Evolutionary conservation across 2,797 vertebrate species (phyloP).

Genomic region (Neoniphon sammara): DNA sequence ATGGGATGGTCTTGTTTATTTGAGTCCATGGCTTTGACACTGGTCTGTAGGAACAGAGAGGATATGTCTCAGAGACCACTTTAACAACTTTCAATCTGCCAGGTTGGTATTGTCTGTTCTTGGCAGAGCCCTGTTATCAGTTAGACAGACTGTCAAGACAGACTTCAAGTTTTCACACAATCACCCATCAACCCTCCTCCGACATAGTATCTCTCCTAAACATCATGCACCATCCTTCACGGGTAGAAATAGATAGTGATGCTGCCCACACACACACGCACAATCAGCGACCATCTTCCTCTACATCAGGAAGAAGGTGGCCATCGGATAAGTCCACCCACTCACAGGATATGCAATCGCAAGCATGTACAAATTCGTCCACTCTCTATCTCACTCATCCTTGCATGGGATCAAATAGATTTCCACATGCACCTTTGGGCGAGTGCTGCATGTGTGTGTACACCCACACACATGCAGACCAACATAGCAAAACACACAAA

Average conservation of each 20-base stretch:
- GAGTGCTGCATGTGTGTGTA: slow-evolving; percentile 41
- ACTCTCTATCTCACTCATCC: slow-evolving; percentile 62
- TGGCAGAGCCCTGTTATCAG: slow-evolving; percentile 63
- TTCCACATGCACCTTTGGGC: slow-evolving; percentile 66
- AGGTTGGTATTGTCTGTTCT: slow-evolving; percentile 55
- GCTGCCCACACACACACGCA: slow-evolving; percentile 66
- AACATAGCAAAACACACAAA: slow-evolving; percentile 49
- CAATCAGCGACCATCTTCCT: slow-evolving; percentile 75
- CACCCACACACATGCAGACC: slow-evolving; percentile 61
- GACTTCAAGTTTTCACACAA: slow-evolving; percentile 64
- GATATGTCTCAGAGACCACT: slow-evolving; percentile 42
- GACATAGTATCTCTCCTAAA: slow-evolving; percentile 63
- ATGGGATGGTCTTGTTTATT: slow-evolving; percentile 29
- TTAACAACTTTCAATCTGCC: slow-evolving; percentile 62
- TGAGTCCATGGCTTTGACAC: slow-evolving; percentile 25
- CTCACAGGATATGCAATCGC: slow-evolving; percentile 77
- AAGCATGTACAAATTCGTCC: slow-evolving; percentile 65
- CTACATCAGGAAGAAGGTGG: slow-evolving; percentile 75
- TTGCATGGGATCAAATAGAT: slow-evolving; percentile 59
- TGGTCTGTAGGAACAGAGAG: slow-evolving; percentile 40
- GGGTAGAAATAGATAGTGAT: slow-evolving; percentile 64
- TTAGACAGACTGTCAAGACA: slow-evolving; percentile 60
- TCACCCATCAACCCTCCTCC: slow-evolving; percentile 51
- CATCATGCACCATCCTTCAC: slow-evolving; percentile 69
- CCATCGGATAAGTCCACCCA: slow-evolving; percentile 75